Percentiles rank a stretch among this genome's conserved stretches.
Evolutionary conservation across 2,888 invertebrate genomes (phyloP).

Genomic region (Parascotia fuliginaria): DNA sequence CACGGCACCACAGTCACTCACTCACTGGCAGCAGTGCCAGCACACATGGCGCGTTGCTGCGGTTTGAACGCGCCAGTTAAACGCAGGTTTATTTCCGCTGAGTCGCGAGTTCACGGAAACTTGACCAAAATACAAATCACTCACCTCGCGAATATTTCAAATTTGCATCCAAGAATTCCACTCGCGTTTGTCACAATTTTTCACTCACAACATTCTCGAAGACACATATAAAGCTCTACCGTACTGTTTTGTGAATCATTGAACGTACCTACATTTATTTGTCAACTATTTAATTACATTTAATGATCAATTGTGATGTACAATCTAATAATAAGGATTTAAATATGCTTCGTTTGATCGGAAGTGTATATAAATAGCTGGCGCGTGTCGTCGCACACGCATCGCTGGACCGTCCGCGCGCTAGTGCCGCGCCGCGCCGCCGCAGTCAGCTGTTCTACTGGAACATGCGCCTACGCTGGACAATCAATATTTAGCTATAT

Average conservation of each 20-base stretch:
- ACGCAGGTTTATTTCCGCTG: slow-evolving; percentile 16
- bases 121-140: slow-evolving; percentile 36
- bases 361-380: slow-evolving; percentile 59
- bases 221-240: slow-evolving; percentile 5
- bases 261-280: not conserved
- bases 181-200: slow-evolving; percentile 22
- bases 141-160: slow-evolving; percentile 34
- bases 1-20: too few relatives aligned
- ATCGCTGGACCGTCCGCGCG: slow-evolving; percentile 22
- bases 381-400: slow-evolving; percentile 58
- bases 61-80: slow-evolving; percentile 21
- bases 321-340: slow-evolving; percentile 50
- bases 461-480: slow-evolving; percentile 11
- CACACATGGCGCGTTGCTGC: not conserved
- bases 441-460: slow-evolving; percentile 2
- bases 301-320: slow-evolving; percentile 18
- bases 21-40: not conserved
- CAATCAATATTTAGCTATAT: not conserved
- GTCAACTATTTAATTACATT: not conserved
- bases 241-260: slow-evolving; percentile 5
- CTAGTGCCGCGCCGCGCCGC: slow-evolving; percentile 23
- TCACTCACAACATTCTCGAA: slow-evolving; percentile 5
- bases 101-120: slow-evolving; percentile 30
- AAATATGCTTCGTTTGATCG: slow-evolving; percentile 54
- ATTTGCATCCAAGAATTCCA: slow-evolving; percentile 30